Conservation (phyloP, 2,113 vertebrate species). For the Neomonachus schauinslandi region DNA sequence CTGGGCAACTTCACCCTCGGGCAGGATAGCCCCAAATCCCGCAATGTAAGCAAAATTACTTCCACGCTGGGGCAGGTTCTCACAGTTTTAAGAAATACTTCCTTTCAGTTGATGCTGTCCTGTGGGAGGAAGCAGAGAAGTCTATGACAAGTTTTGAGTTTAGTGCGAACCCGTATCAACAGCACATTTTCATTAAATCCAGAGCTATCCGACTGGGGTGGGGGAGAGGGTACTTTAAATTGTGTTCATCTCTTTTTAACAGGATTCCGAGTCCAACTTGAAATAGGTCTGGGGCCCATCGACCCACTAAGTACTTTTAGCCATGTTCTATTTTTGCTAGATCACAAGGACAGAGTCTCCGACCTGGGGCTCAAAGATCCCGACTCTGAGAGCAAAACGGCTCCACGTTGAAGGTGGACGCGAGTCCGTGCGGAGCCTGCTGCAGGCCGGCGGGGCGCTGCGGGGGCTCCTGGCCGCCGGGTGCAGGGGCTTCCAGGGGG, state of each 20-base stretch:
- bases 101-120: background rate
- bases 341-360: background rate
- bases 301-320: background rate
- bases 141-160: background rate
- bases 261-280: background rate
- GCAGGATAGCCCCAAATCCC: background rate
- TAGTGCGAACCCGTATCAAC: no score
- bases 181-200: background rate
- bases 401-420: no score
- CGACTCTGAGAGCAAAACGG: background rate
- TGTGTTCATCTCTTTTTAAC: background rate
- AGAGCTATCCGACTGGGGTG: accelerated
- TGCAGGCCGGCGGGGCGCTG: background rate
- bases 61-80: background rate
- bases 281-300: no score
- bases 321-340: background rate
- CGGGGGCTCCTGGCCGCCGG: accelerated
- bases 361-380: background rate
- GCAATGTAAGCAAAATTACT: background rate
- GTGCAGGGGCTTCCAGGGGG: background rate
- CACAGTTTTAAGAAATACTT: background rate
- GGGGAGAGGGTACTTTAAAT: background rate
- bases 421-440: no score
- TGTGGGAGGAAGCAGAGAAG: background rate
- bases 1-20: background rate